A percentile compares a stretch with the other conserved stretches of the same genome.
Evolutionary conservation across 2,888 invertebrate species (phyloP).

Genomic region (Mythimna vitellina): DNA sequence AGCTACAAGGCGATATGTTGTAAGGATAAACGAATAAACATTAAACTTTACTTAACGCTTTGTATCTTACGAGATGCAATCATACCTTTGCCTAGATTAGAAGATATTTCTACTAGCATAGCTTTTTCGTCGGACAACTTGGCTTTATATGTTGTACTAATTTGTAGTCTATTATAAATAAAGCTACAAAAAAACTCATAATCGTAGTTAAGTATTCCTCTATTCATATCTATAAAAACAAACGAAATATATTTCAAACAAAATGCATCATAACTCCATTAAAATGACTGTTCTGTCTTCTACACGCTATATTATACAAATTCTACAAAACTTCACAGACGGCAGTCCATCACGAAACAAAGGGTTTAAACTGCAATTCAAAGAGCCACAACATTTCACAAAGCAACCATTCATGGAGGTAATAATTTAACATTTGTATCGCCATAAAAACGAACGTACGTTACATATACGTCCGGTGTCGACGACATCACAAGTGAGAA

Average conservation of each 20-base stretch:
- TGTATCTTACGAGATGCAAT: too few relatives aligned
- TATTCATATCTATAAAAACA: conserved; percentile 8
- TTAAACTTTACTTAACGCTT: too few relatives aligned
- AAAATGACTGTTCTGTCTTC: background rate
- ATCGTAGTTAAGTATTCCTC: too few relatives aligned
- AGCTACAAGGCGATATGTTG: too few relatives aligned
- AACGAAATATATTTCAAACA: background rate
- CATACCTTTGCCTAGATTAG: too few relatives aligned
- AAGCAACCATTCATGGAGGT: conserved; percentile 25
- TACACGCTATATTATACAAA: conserved; percentile 26
- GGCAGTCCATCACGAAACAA: conserved; percentile 45
- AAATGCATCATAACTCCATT: conserved; percentile 3
- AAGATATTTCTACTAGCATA: too few relatives aligned
- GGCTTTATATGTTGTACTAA: too few relatives aligned
- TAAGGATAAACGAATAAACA: too few relatives aligned
- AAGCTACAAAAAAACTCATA: background rate
- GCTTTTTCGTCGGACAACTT: too few relatives aligned
- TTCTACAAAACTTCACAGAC: conserved; percentile 46
- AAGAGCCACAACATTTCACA: conserved; percentile 36
- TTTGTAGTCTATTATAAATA: background rate
- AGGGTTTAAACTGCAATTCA: conserved; percentile 36
- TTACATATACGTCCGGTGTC: conserved; percentile 58
- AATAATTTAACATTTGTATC: conserved; percentile 50
- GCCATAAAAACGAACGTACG: conserved; percentile 36
- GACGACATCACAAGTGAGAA: conserved; percentile 39